phyloP scores from a whole-genome alignment of 2,888 invertebrate species.

The Philhelius pedissequus region DNA sequence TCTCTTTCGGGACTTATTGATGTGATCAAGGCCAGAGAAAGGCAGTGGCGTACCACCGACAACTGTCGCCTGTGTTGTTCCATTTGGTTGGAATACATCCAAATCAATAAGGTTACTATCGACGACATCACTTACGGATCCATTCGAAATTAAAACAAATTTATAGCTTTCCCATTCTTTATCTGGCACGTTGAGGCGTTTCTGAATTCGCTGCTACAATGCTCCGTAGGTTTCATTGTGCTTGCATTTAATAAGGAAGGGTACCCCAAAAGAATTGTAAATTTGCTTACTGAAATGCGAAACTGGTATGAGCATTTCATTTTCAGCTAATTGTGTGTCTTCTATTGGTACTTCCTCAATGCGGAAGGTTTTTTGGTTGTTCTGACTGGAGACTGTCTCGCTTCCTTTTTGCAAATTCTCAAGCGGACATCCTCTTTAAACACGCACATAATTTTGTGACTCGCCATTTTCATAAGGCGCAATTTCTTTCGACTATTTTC shows the following conservation, averaged over 20 bases:
- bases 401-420: constrained; percentile 79
- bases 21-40: too few species aligned
- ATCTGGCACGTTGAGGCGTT: too few species aligned
- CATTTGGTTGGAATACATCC: too few species aligned
- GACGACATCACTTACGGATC: too few species aligned
- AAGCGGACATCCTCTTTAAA: constrained; percentile 86
- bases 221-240: constrained; percentile 93
- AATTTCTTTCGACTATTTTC: constrained; percentile 93
- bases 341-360: constrained; percentile 97
- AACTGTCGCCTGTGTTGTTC: too few species aligned
- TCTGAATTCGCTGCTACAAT: constrained; percentile 93
- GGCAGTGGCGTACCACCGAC: too few species aligned
- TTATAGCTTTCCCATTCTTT: too few species aligned
- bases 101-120: too few species aligned
- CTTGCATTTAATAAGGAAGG: constrained; percentile 93
- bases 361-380: constrained; percentile 83
- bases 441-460: constrained; percentile 85
- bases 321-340: constrained; percentile 88
- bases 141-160: too few species aligned
- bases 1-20: too few species aligned
- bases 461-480: constrained; percentile 88
- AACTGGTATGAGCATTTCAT: constrained; percentile 95
- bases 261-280: constrained; percentile 95
- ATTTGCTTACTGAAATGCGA: constrained; percentile 98
- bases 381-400: constrained; percentile 77